A percentile compares a stretch with the other conserved stretches of the same genome.
Evolutionary conservation across 2,113 vertebrate species (phyloP).

Genomic region (Anser brachyrhynchus): DNA sequence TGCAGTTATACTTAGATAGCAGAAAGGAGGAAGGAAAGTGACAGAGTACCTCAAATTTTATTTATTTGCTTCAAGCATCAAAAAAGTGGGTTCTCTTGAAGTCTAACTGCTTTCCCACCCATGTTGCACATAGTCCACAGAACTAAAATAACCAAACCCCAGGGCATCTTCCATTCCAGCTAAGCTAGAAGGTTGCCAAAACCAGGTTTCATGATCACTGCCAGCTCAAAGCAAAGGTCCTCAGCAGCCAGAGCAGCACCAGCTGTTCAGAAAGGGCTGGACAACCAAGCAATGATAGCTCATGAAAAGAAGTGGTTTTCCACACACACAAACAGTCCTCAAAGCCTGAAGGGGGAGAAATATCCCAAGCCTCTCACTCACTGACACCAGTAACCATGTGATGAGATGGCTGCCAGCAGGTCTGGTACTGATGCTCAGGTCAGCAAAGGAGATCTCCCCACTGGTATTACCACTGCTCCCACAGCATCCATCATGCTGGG

Average conservation of each 20-base stretch:
- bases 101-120: neutral
- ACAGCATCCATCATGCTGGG: neutral
- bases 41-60: neutral
- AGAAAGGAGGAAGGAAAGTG: neutral
- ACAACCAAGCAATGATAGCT: neutral
- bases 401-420: neutral
- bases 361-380: neutral
- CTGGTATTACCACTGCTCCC: neutral
- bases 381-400: rapidly evolving
- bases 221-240: neutral
- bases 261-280: neutral
- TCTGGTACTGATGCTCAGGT: neutral
- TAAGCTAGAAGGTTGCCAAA: neutral
- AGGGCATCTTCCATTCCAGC: neutral
- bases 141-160: neutral
- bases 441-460: neutral
- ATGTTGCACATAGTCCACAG: neutral
- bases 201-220: neutral
- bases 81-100: neutral
- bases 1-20: neutral
- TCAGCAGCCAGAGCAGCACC: neutral
- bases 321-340: neutral
- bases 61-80: conserved; percentile 16
- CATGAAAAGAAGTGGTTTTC: neutral
- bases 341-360: neutral